Evolutionary conservation across 2,113 vertebrate genomes (phyloP).

Genomic region (Alethe diademata): DNA sequence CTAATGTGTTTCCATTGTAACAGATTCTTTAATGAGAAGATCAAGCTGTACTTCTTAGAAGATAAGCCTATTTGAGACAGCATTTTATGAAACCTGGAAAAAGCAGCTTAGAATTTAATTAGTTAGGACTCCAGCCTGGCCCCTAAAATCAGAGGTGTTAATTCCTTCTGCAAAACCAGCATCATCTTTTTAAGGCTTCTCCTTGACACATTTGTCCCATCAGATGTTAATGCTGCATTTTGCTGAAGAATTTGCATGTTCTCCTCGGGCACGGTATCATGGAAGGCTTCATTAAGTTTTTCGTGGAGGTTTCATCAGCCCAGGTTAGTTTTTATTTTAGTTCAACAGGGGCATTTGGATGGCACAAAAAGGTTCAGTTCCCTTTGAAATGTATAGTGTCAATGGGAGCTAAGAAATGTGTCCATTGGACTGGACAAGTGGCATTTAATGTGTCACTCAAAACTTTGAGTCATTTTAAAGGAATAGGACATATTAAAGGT

Average conservation of each 20-base stretch:
- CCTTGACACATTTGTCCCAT: background rate
- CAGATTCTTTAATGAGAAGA: constrained; percentile 1
- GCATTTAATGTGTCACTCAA: background rate
- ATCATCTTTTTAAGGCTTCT: background rate
- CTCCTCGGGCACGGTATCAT: background rate
- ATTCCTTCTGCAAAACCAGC: background rate
- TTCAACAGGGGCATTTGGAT: background rate
- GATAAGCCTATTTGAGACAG: constrained; percentile 21
- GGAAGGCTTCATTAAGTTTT: background rate
- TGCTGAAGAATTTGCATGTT: background rate
- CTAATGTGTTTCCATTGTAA: constrained; percentile 17
- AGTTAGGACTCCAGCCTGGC: background rate
- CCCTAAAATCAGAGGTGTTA: background rate
- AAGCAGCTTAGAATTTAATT: constrained; percentile 33
- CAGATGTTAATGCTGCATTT: background rate
- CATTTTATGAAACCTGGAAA: constrained; percentile 6
- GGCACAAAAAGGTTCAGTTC: background rate
- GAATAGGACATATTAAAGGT: background rate
- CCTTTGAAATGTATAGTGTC: rapidly evolving
- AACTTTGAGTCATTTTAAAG: background rate
- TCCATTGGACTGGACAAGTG: background rate
- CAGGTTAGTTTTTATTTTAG: background rate
- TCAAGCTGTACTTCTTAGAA: background rate
- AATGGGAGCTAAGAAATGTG: background rate
- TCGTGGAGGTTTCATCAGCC: background rate